phyloP scores from a whole-genome alignment of 2,888 invertebrate genomes.

The Drosophila crucigera region DNA sequence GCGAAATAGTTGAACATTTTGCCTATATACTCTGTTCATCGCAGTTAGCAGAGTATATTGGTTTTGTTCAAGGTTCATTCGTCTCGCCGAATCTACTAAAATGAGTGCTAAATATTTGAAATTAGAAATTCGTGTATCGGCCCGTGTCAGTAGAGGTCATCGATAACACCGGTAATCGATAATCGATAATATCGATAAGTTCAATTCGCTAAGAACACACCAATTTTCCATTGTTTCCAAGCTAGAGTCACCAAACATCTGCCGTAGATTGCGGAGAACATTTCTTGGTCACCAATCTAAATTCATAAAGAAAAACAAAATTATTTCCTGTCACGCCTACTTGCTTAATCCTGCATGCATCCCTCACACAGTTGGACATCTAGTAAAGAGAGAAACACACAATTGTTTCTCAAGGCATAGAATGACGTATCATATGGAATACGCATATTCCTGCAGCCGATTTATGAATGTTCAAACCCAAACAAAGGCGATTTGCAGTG shows the following conservation, averaged over 20 bases:
- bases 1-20: constrained; percentile 3
- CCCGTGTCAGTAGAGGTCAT: neutral
- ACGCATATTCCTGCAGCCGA: neutral
- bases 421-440: neutral
- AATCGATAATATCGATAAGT: neutral
- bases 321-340: no score
- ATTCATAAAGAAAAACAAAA: no score
- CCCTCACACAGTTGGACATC: no score
- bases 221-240: neutral
- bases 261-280: no score
- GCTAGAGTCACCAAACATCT: neutral
- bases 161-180: neutral
- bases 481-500: constrained; percentile 26
- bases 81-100: neutral
- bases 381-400: no score
- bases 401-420: neutral
- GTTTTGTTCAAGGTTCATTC: neutral
- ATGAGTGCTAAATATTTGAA: neutral
- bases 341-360: no score
- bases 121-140: no score
- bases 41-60: neutral
- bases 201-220: neutral
- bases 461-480: neutral
- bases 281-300: no score
- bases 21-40: neutral